A percentile compares a stretch with the other conserved stretches of the same genome.
Evolutionary conservation across 2,113 vertebrate species (phyloP).

Genomic region (Ifrita kowaldi): DNA sequence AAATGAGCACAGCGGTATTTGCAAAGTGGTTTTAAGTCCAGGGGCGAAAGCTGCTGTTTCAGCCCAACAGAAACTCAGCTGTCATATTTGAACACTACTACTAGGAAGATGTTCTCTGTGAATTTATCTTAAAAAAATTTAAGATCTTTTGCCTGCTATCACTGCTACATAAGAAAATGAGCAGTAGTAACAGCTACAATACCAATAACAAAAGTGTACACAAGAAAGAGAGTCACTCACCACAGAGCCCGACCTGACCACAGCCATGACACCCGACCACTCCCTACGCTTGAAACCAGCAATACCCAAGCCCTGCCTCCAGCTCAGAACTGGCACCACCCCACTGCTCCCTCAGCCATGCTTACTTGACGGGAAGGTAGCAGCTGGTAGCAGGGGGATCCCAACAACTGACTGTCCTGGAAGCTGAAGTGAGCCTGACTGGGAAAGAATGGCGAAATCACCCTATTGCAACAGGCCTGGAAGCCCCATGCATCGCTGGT

Average conservation of each 20-base stretch:
- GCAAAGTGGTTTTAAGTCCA: neutral
- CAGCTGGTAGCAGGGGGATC: neutral
- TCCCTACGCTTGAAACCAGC: accelerated
- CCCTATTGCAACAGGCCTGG: too few species aligned
- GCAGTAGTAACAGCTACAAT: neutral
- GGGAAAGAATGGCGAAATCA: neutral
- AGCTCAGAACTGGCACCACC: neutral
- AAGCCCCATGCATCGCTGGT: neutral
- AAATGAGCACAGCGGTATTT: neutral
- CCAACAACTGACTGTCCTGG: neutral
- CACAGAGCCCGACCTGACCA: neutral
- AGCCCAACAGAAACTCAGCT: neutral
- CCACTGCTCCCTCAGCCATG: neutral
- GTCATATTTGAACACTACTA: neutral
- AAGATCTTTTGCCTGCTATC: neutral
- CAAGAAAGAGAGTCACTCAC: neutral
- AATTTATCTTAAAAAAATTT: neutral
- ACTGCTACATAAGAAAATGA: neutral
- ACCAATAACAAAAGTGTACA: neutral
- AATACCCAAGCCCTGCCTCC: neutral
- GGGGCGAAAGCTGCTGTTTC: neutral
- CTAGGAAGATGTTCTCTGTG: neutral
- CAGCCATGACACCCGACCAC: accelerated
- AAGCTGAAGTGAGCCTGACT: neutral
- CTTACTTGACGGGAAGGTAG: neutral